Percentiles rank a stretch among this genome's conserved stretches.
phyloP scores from a whole-genome alignment of 2,113 vertebrate genomes.

The Theropithecus gelada region DNA sequence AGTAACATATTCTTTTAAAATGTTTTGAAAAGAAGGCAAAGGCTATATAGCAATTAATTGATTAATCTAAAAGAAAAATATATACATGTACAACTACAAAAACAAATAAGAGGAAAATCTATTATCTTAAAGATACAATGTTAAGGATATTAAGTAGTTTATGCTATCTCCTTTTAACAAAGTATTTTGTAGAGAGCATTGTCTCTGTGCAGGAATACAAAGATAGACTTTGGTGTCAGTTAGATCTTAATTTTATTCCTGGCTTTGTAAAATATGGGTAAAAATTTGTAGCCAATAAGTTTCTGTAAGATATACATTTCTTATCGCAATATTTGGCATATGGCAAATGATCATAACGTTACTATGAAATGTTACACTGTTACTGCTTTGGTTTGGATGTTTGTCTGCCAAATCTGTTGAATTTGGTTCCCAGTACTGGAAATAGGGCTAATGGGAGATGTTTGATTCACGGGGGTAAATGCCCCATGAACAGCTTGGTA shows the following conservation, averaged over 20 bases:
- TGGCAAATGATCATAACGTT: neutral
- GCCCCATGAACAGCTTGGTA: neutral
- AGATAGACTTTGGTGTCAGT: neutral
- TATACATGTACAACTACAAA: neutral
- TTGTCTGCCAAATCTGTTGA: neutral
- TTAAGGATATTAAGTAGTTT: neutral
- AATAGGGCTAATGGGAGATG: neutral
- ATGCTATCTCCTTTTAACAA: neutral
- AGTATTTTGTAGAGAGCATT: neutral
- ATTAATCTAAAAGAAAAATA: neutral
- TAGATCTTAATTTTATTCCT: neutral
- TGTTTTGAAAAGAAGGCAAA: neutral
- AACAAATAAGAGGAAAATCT: neutral
- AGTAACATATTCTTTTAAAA: neutral
- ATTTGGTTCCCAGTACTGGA: neutral
- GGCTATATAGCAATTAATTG: neutral
- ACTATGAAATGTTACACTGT: neutral
- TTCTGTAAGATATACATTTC: neutral
- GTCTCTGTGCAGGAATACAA: neutral
- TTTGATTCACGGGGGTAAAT: neutral
- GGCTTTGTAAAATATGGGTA: neutral
- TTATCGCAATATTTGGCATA: neutral
- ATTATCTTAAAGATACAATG: neutral
- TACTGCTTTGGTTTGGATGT: neutral
- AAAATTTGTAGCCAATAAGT: neutral